These are phyloP conservation scores for Scrobipalpa costella DNA, from an alignment of 2,888 invertebrate genomes.

Conservation along the genomic window DNA sequence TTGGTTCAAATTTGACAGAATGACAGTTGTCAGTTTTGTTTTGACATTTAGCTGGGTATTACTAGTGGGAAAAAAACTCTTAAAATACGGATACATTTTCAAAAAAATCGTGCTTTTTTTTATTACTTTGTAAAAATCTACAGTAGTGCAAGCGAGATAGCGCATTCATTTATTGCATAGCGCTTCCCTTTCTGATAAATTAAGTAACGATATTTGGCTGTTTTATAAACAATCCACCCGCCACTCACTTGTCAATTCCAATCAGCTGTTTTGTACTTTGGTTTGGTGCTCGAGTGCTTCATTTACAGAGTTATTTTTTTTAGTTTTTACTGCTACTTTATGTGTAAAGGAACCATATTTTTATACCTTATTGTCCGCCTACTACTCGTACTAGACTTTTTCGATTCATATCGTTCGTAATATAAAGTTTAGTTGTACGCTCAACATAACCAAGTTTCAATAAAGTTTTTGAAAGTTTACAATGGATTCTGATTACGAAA, in stretches of 20 bases:
- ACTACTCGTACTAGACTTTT: too few species aligned
- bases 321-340: neutral
- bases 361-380: too few species aligned
- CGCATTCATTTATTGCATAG: neutral
- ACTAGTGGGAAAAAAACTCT: neutral
- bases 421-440: neutral
- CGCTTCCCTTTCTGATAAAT: neutral
- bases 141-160: neutral
- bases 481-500: constrained; percentile 59
- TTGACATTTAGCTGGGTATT: neutral
- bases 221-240: too few species aligned
- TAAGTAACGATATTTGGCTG: too few species aligned
- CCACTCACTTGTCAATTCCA: neutral
- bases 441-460: neutral
- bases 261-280: neutral
- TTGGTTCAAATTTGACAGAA: neutral
- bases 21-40: constrained; percentile 1
- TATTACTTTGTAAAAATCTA: neutral
- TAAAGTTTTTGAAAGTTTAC: constrained; percentile 20
- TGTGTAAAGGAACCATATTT: too few species aligned
- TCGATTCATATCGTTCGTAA: too few species aligned
- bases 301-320: neutral
- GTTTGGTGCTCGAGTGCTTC: neutral
- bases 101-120: too few species aligned
- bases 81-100: neutral